A percentile compares a stretch with the other conserved stretches of the same genome.
Conservation (phyloP, 2,113 vertebrate genomes). For the Aptenodytes forsteri region DNA sequence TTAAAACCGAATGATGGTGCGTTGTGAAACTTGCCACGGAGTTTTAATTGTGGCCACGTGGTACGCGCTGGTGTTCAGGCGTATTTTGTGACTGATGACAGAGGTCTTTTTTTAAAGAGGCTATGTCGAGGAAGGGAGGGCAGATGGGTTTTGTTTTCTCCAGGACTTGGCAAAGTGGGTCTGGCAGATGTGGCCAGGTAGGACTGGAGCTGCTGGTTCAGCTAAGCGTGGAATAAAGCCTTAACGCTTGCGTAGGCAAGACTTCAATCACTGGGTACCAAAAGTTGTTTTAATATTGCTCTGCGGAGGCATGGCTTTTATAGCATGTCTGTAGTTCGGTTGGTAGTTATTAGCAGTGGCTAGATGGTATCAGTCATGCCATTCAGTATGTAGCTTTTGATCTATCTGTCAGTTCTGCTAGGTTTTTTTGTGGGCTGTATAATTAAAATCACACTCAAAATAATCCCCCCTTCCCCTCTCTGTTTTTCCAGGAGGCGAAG, state of each 20-base stretch:
- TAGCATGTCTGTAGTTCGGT: not conserved
- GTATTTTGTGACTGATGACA: not conserved
- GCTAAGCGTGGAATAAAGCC: not conserved
- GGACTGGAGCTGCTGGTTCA: not conserved
- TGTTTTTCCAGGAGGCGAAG: conserved; percentile 86
- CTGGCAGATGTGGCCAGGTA: not conserved
- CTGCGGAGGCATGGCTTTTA: not conserved
- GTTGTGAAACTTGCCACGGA: not conserved
- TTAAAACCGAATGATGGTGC: fast-evolving
- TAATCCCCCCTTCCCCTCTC: not conserved
- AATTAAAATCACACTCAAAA: not conserved
- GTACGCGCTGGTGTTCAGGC: fast-evolving
- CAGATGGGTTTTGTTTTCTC: not conserved
- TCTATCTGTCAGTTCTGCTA: not conserved
- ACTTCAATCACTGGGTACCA: not conserved
- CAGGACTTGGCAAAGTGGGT: not conserved
- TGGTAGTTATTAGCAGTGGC: not conserved
- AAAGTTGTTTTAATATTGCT: not conserved
- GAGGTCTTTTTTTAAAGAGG: not conserved
- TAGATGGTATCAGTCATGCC: not conserved
- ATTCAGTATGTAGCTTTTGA: not conserved
- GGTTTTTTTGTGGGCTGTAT: not conserved
- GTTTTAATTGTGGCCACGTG: not conserved
- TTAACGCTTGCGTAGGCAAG: not conserved
- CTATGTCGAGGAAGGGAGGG: not conserved